phyloP scores from a whole-genome alignment of 2,113 vertebrate genomes.

The Ranitomeya variabilis region DNA sequence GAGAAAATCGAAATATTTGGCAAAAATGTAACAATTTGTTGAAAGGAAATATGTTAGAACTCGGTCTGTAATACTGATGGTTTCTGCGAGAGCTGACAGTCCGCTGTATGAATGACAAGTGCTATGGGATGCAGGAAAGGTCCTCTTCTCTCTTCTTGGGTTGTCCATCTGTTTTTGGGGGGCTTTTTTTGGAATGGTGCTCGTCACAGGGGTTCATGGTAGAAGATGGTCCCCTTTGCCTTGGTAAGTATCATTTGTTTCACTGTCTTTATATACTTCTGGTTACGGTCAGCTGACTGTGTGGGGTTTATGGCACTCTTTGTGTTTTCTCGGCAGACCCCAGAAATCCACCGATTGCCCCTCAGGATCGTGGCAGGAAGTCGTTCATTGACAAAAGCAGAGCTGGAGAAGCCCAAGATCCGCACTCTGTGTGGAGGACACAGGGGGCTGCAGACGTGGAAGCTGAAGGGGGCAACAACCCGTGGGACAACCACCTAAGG shows the following conservation, averaged over 20 bases:
- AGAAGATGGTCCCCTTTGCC: conserved; percentile 27
- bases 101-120: not conserved
- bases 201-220: conserved; percentile 36
- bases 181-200: conserved; percentile 19
- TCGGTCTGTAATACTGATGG: not conserved
- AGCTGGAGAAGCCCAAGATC: not conserved
- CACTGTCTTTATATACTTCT: conserved; percentile 16
- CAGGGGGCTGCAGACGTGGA: conserved; percentile 32
- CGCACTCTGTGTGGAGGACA: conserved; percentile 16
- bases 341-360: not conserved
- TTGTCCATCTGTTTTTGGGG: not conserved
- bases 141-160: not conserved
- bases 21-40: not conserved
- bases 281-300: conserved; percentile 14
- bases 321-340: conserved; percentile 32
- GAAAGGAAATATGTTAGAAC: not conserved
- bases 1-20: not conserved
- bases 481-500: conserved; percentile 48
- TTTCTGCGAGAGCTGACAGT: conserved; percentile 15
- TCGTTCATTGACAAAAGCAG: not conserved
- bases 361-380: conserved; percentile 36
- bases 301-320: conserved; percentile 26
- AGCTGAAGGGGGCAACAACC: not conserved
- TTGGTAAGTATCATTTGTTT: conserved; percentile 52
- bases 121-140: not conserved